phyloP scores from a whole-genome alignment of 2,797 vertebrate species.

The Myiotriccus ornatus region DNA sequence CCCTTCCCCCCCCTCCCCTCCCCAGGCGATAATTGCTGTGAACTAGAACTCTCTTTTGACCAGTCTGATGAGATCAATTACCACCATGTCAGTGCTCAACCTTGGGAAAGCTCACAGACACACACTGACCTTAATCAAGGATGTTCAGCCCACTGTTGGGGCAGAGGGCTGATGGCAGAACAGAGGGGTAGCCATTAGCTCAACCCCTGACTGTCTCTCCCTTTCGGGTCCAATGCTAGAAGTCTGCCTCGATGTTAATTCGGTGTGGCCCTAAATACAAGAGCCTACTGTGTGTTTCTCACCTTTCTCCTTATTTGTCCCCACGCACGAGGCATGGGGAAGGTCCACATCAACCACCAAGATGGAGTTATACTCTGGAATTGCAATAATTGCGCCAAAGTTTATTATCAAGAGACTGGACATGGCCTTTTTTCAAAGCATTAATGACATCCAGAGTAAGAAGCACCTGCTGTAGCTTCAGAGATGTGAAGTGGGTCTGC shows the following conservation, averaged over 20 bases:
- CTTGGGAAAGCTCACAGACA: background rate
- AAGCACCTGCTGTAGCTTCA: background rate
- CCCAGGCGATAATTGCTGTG: background rate
- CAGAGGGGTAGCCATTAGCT: background rate
- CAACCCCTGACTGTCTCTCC: background rate
- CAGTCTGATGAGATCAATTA: background rate
- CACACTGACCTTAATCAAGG: background rate
- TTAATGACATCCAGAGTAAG: background rate
- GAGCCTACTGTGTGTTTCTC: background rate
- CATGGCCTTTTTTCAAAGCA: background rate
- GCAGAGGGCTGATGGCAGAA: background rate
- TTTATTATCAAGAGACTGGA: background rate
- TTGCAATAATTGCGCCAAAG: background rate
- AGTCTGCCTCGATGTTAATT: background rate
- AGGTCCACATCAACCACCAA: background rate
- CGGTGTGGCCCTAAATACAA: background rate
- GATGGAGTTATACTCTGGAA: background rate
- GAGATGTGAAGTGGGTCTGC: background rate
- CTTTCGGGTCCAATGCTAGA: background rate
- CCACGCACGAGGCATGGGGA: rapidly evolving
- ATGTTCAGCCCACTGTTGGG: background rate
- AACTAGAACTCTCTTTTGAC: slow-evolving; percentile 15
- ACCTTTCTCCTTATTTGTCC: background rate
- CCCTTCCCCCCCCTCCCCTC: no score
- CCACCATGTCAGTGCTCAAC: background rate